These are phyloP conservation scores for Holacanthus passer DNA, from an alignment of 2,113 vertebrate genomes.

Conservation along the genomic window DNA sequence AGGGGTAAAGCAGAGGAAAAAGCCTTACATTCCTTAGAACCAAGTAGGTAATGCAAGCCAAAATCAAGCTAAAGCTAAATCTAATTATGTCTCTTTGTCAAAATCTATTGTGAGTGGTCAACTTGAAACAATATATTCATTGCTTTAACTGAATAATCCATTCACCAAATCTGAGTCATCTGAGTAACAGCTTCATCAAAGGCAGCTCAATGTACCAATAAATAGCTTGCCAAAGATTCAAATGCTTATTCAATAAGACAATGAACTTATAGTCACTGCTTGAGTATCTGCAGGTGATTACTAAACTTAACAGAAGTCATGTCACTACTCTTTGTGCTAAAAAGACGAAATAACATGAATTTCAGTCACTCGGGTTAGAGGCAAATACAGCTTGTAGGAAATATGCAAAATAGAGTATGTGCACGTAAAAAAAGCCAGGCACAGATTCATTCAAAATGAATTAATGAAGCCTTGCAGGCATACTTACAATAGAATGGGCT, in stretches of 20 bases:
- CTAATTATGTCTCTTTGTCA: not conserved
- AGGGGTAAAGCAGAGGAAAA: not conserved
- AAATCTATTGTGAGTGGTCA: not conserved
- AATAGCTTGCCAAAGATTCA: not conserved
- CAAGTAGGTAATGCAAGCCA: not conserved
- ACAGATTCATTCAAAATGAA: conserved; percentile 21
- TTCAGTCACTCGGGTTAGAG: not conserved
- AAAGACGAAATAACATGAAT: not conserved
- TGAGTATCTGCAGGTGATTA: not conserved
- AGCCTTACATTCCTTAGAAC: not conserved
- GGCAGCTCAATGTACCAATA: not conserved
- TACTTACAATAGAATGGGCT: conserved; percentile 97
- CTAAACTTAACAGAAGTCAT: not conserved
- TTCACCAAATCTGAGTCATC: not conserved
- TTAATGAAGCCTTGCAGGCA: not conserved
- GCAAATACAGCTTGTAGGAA: not conserved
- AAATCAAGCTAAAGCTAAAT: not conserved
- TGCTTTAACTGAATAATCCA: not conserved
- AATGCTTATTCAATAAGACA: not conserved
- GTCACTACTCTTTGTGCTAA: not conserved
- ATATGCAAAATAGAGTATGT: not conserved
- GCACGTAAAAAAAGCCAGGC: not conserved
- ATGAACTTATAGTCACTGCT: not conserved
- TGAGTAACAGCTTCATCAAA: not conserved
- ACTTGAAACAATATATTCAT: not conserved